These are phyloP conservation scores for Psettodes erumei DNA, from an alignment of 2,113 vertebrate genomes.

Conservation along the genomic window DNA sequence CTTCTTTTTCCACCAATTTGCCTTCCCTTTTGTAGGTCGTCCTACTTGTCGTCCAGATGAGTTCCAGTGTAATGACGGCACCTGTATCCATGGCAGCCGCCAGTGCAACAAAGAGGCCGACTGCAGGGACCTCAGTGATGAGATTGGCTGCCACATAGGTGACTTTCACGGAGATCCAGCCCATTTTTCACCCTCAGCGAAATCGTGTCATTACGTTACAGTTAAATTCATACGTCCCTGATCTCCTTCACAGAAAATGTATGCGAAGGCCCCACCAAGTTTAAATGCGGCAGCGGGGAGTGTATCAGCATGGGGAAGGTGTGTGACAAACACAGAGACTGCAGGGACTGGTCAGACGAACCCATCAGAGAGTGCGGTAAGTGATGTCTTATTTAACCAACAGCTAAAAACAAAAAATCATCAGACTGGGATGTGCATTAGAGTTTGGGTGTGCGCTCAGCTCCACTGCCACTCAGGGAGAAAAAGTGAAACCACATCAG, in stretches of 20 bases:
- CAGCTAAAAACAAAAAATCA: background rate
- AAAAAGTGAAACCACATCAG: conserved; percentile 6
- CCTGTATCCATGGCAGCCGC: conserved; percentile 85
- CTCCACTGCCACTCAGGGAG: background rate
- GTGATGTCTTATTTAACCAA: conserved; percentile 40
- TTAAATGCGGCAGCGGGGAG: conserved; percentile 87
- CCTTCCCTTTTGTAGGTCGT: conserved; percentile 66
- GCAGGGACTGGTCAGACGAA: conserved; percentile 88
- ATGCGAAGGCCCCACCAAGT: conserved; percentile 83
- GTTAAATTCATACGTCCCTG: background rate
- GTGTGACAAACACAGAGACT: conserved; percentile 84
- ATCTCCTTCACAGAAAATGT: conserved; percentile 69
- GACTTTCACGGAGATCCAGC: conserved; percentile 18
- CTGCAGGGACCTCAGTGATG: conserved; percentile 88
- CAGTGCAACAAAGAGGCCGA: conserved; percentile 84
- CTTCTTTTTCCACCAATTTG: background rate
- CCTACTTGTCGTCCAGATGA: conserved; percentile 84
- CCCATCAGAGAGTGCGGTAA: conserved; percentile 87
- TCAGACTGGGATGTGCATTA: background rate
- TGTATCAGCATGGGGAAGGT: conserved; percentile 87
- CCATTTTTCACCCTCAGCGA: background rate
- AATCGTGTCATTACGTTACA: background rate
- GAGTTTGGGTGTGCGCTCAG: background rate
- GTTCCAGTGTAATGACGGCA: conserved; percentile 86
- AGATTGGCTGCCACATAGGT: conserved; percentile 85